Base-by-base conservation (phyloP, 1,140 invertebrate genomes). In the Marisa cornuarietis region DNA sequence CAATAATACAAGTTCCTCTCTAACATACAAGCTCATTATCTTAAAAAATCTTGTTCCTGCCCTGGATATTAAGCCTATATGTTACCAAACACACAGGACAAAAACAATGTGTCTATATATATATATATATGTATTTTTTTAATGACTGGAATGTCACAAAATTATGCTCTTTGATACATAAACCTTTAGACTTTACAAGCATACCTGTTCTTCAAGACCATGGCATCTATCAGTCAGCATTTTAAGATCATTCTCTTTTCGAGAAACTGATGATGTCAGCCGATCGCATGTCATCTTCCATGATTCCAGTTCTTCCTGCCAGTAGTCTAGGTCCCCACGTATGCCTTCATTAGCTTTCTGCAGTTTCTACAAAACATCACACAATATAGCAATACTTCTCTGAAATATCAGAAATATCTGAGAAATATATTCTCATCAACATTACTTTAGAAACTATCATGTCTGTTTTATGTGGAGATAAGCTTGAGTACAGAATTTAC, bases 241-340 rank as follows among this genome's bases (percentile, higher is more conserved):
- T 80, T 87, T 85, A 58, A 90, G 63, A 71, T 90, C 88, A n/a
- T 83, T 77, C 72, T 90, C 88, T 61, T 90, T 90, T 31, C 85
- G 79, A 52, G 83, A 83, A 1, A 88, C 80, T 49, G 87, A 85
- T 9, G 83, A 79, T 42, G 87, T 87, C 63, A 90, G 78, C 42
- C 85, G 42, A 51, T 90, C 88, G 83, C 88, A 90, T 31, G 88
- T 87, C 20, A 83, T 85, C 71, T 87, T 89, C 85, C 87, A 85
- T 8, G 83, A 85, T 65, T 87, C 85, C 63, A 89, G 79, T 54
- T 89, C 87, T 42, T 83, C 74, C 58, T 87, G 84, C 63, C 85
- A 85, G 16, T 77, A 61, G 22, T 80, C 83, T 6, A 84, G 72
- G 49, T 80, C 78, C 20, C 85, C 79, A 61, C 83, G 79, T 26